Evolutionary conservation across 2,113 vertebrate genomes (phyloP).

Genomic region (Delphinapterus leucas): DNA sequence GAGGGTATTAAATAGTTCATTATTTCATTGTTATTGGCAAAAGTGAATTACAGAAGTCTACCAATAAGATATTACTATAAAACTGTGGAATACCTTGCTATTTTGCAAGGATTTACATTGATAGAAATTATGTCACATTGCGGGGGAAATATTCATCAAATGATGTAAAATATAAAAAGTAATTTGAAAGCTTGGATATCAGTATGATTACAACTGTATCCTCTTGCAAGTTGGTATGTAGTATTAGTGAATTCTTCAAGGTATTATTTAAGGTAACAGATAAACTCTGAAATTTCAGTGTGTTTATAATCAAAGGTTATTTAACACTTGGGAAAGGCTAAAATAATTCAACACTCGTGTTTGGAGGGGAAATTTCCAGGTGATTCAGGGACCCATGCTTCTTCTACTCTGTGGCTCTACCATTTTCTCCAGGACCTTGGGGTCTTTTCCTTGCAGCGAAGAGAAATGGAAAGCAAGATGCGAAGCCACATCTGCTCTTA

Average conservation of each 20-base stretch:
- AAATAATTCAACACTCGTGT: not conserved
- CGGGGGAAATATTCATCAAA: not conserved
- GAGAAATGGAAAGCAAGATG: too few relatives aligned
- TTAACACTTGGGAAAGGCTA: not conserved
- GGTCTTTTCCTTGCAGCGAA: not conserved
- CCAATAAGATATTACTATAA: not conserved
- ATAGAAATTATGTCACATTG: not conserved
- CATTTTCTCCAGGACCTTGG: not conserved
- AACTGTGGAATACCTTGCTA: not conserved
- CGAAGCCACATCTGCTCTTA: not conserved
- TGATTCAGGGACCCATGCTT: not conserved
- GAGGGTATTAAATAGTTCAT: not conserved
- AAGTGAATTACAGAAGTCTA: not conserved
- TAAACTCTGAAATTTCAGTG: not conserved
- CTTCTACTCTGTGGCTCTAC: not conserved
- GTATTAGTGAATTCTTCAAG: not conserved
- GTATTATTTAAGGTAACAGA: not conserved
- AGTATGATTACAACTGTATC: not conserved
- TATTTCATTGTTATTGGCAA: not conserved
- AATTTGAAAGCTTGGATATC: not conserved
- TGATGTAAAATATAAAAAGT: not conserved
- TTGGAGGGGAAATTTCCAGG: not conserved
- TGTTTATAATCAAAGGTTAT: not conserved
- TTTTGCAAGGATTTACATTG: not conserved
- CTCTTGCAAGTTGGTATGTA: not conserved